Evolutionary conservation across 1,140 invertebrate species (phyloP).

Genomic region (Ceratina australensis): DNA sequence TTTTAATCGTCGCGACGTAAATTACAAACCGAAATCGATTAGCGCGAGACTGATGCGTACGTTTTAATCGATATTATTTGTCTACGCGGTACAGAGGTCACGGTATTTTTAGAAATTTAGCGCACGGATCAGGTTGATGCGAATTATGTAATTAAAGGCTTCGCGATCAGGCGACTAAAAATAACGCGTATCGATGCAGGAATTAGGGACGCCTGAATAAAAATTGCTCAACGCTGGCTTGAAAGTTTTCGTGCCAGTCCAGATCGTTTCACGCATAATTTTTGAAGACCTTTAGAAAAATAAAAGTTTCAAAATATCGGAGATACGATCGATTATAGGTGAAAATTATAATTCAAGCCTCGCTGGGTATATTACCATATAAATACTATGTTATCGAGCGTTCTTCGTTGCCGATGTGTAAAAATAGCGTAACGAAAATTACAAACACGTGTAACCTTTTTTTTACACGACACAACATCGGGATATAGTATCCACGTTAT

Average conservation of each 20-base stretch:
- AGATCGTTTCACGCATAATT: constrained; percentile 3
- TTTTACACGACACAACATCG: too few species aligned
- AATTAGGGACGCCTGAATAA: neutral
- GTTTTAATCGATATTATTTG: too few species aligned
- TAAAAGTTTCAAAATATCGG: constrained; percentile 28
- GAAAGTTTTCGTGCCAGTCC: neutral
- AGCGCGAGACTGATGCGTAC: too few species aligned
- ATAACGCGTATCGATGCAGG: neutral
- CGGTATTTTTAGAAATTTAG: neutral
- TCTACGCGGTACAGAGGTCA: too few species aligned
- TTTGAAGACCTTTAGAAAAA: constrained; percentile 5
- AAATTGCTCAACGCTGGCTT: neutral
- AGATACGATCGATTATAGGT: constrained; percentile 13
- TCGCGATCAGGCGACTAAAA: neutral
- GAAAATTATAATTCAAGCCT: neutral
- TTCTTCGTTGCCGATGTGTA: neutral
- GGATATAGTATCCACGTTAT: too few species aligned
- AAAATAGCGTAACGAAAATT: neutral
- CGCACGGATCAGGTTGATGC: too few species aligned
- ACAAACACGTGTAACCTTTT: neutral
- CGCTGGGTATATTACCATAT: neutral
- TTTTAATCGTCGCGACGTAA: too few species aligned
- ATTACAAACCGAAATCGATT: too few species aligned
- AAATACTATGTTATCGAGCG: neutral
- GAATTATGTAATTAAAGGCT: neutral